Evolutionary conservation across 2,113 vertebrate genomes (phyloP).

Genomic region (Pterophyllum scalare): DNA sequence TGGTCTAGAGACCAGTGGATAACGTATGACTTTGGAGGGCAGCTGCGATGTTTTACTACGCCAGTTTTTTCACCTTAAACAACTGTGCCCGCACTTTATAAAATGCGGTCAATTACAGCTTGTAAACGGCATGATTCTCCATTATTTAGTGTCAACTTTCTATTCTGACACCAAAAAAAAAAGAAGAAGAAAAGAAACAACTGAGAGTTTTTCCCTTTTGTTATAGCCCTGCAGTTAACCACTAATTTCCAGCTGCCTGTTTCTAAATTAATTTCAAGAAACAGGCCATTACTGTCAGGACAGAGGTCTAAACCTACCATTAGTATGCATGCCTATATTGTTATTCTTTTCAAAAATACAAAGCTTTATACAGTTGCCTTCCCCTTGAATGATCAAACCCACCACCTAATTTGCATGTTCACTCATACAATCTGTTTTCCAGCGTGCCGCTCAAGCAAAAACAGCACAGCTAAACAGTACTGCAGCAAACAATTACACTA

Average conservation of each 20-base stretch:
- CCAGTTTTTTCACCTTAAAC: not conserved
- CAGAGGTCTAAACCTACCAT: slow-evolving; percentile 13
- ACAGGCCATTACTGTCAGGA: slow-evolving; percentile 52
- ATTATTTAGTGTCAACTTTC: slow-evolving; percentile 40
- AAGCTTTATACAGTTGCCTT: slow-evolving; percentile 1
- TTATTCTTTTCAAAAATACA: slow-evolving; percentile 43
- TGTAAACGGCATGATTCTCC: not conserved
- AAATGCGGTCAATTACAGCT: slow-evolving; percentile 20
- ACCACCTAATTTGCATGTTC: slow-evolving; percentile 48
- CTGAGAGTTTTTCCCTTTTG: not conserved
- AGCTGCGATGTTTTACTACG: not conserved
- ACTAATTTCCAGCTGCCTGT: slow-evolving; percentile 37
- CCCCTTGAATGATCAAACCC: slow-evolving; percentile 28
- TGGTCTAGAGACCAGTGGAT: not conserved
- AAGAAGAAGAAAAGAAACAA: not conserved
- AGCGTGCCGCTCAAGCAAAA: slow-evolving; percentile 21
- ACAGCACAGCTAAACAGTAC: slow-evolving; percentile 9
- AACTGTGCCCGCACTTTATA: not conserved
- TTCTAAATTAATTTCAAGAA: slow-evolving; percentile 48
- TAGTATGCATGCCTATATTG: slow-evolving; percentile 7
- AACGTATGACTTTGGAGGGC: not conserved
- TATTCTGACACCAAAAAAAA: slow-evolving; percentile 31
- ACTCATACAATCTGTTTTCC: slow-evolving; percentile 32
- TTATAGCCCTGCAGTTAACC: slow-evolving; percentile 14
- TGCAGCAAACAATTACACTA: slow-evolving; percentile 19